Base-by-base conservation (phyloP, 2,113 vertebrate genomes). In the Psittacula cyanocephala region DNA sequence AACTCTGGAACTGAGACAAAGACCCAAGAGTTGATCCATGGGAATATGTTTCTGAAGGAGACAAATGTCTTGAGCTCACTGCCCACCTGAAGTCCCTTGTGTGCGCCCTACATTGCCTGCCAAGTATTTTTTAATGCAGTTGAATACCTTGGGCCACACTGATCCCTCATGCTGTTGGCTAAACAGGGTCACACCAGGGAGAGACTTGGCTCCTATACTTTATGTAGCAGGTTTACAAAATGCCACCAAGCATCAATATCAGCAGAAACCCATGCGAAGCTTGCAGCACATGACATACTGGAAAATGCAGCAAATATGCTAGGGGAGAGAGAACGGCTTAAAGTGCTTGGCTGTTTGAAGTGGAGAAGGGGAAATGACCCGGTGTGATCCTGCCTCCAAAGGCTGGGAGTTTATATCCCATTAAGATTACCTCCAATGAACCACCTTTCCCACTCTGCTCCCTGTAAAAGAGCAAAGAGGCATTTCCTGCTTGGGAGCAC, bases 321-420 rank as follows among this genome's bases (percentile, higher is more conserved):
- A 72, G 89, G 1, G 7, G 82, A 95, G 87, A 87, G 59, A 71
- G 89, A 96, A 62, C 1, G 12, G 89, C 88, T 96, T 96, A 96
- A 92, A 87, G 69, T 0, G 0, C 87, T 93, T 88, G 3, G 11
- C 91, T 67, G 67, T 91, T 93, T 93, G 91, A 97, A 96, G 96
- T 71, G 85, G 89, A 96, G 92, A 95, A 95, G 69, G 92, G 95
- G 95, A 97, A 97, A 91, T 94, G 96, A 97, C 95, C 95, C 83
- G 20, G 76, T 83, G 91, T 92, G 96, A 97, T 97, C 93, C 89
- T 69, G 80, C 23, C 13, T 93, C 79, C 12, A n/a, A 93, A 94
- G 92, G 81, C 88, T 87, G 52, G 35, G 74, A 91, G 91, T 93
- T 96, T 87, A 43, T 79, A 93, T 93, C 88, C 85, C 88, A 84